Evolutionary conservation across 2,797 vertebrate species (phyloP).

Genomic region (Pseudomugil tenellus): DNA sequence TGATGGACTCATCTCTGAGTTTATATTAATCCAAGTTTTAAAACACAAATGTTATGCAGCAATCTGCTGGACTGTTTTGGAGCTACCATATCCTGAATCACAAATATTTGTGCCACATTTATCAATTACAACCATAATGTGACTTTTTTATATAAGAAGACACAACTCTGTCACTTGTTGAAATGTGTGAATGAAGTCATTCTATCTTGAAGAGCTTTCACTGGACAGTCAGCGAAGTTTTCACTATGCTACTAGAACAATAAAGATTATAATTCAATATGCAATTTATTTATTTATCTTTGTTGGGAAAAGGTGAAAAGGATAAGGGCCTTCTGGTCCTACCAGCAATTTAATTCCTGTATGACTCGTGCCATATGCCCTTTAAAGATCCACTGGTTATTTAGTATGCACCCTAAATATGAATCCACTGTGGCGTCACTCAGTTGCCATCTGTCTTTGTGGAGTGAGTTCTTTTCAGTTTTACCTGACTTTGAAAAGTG

Average conservation of each 20-base stretch:
- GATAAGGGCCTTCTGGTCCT: conserved; percentile 67
- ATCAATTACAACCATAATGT: not conserved
- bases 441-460: conserved; percentile 69
- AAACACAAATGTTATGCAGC: too few species aligned
- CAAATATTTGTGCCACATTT: too few species aligned
- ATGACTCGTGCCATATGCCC: conserved; percentile 67
- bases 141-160: conserved; percentile 1
- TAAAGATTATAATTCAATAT: conserved; percentile 48
- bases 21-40: too few species aligned
- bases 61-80: too few species aligned
- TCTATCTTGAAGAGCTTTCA: conserved; percentile 44
- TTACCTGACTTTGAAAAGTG: conserved; percentile 57
- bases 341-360: conserved; percentile 45
- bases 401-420: conserved; percentile 71
- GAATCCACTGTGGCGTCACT: conserved; percentile 57
- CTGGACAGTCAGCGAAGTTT: conserved; percentile 45
- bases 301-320: conserved; percentile 66
- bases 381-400: conserved; percentile 65
- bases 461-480: conserved; percentile 26
- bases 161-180: conserved; percentile 16
- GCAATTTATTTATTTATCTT: conserved; percentile 53
- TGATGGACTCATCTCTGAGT: too few species aligned
- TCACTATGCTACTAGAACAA: conserved; percentile 52
- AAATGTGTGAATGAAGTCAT: conserved; percentile 27
- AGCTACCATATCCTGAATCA: too few species aligned